Conservation (phyloP, 2,113 vertebrate species). For the Oenanthe oenanthe region DNA sequence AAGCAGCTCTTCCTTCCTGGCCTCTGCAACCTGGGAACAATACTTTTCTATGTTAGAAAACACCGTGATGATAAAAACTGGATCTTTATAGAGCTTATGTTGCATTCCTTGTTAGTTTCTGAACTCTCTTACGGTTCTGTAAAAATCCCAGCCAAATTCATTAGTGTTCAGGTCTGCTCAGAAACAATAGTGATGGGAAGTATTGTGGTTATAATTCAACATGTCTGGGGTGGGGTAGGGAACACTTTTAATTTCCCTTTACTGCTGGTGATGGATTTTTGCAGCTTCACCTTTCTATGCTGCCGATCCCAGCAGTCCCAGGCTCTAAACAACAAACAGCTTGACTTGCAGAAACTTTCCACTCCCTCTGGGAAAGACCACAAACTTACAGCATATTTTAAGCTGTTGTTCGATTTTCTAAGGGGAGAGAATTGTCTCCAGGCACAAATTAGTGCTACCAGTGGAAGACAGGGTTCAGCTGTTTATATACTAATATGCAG, state of each 20-base stretch:
- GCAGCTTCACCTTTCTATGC: slow-evolving; percentile 49
- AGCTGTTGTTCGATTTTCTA: slow-evolving; percentile 68
- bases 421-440: slow-evolving; percentile 67
- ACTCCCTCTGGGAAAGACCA: slow-evolving; percentile 51
- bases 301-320: slow-evolving; percentile 19
- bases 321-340: slow-evolving; percentile 50
- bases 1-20: not conserved
- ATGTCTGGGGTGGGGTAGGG: slow-evolving; percentile 9
- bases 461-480: slow-evolving; percentile 73
- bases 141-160: slow-evolving; percentile 55
- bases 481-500: slow-evolving; percentile 76
- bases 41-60: not conserved
- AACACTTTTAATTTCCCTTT: slow-evolving; percentile 56
- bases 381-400: slow-evolving; percentile 63
- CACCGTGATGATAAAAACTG: not conserved
- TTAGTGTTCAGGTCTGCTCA: slow-evolving; percentile 32
- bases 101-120: slow-evolving; percentile 26
- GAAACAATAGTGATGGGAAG: slow-evolving; percentile 25
- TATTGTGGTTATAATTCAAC: slow-evolving; percentile 25
- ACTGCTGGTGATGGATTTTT: slow-evolving; percentile 55
- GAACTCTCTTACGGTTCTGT: slow-evolving; percentile 8
- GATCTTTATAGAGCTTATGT: not conserved
- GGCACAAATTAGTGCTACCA: slow-evolving; percentile 72
- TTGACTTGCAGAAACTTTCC: slow-evolving; percentile 69
- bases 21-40: not conserved